phyloP scores from a whole-genome alignment of 2,797 vertebrate genomes.

The Lagodon rhomboides region DNA sequence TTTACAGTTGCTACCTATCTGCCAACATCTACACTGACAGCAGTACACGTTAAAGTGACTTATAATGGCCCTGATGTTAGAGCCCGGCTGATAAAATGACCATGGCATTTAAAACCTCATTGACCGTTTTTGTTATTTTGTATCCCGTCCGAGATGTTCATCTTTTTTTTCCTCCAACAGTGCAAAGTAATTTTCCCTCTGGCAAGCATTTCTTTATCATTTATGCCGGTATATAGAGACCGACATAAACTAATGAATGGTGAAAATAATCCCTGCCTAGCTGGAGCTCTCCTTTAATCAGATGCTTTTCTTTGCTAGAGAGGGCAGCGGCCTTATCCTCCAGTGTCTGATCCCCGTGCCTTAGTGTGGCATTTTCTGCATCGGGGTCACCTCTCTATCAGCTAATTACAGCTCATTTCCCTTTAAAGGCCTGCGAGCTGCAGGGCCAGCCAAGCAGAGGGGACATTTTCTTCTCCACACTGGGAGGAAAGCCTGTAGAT shows the following conservation, averaged over 20 bases:
- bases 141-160: neutral
- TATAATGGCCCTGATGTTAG: neutral
- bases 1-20: neutral
- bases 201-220: constrained; percentile 23
- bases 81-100: neutral
- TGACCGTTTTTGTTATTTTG: neutral
- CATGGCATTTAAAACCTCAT: neutral
- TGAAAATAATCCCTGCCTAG: constrained; percentile 14
- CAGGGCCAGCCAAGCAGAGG: constrained; percentile 52
- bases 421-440: constrained; percentile 61
- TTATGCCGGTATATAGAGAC: neutral
- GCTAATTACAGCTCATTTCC: constrained; percentile 79
- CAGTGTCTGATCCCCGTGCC: constrained; percentile 32
- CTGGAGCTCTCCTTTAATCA: neutral
- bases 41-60: neutral
- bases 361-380: constrained; percentile 53
- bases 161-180: constrained; percentile 9
- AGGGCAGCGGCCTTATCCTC: constrained; percentile 32
- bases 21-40: neutral
- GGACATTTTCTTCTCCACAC: constrained; percentile 63
- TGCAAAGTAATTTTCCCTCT: constrained; percentile 10
- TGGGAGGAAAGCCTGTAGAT: constrained; percentile 67
- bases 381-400: constrained; percentile 69
- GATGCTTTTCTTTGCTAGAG: neutral
- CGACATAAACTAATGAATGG: constrained; percentile 8